phyloP scores from a whole-genome alignment of 2,113 vertebrate genomes.

The Channa argus region DNA sequence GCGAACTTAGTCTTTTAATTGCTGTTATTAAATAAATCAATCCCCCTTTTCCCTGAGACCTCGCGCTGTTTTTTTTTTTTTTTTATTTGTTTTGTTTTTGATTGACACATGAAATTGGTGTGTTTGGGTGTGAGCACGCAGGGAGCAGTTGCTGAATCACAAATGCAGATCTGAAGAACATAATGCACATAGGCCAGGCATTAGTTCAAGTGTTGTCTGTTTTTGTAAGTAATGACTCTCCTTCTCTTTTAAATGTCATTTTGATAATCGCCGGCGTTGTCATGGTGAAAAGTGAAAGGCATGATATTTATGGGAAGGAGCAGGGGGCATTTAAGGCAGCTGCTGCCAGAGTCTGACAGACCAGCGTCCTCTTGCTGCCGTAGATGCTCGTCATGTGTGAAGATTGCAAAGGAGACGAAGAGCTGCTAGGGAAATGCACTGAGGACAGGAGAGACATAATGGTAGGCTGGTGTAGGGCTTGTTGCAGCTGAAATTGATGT shows the following conservation, averaged over 20 bases:
- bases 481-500: not conserved
- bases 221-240: constrained; percentile 77
- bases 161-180: constrained; percentile 68
- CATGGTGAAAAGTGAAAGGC: constrained; percentile 81
- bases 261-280: constrained; percentile 78
- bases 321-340: constrained; percentile 74
- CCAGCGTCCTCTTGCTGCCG: constrained; percentile 22
- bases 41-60: constrained; percentile 72
- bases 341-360: constrained; percentile 49
- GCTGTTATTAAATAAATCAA: constrained; percentile 89
- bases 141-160: constrained; percentile 41
- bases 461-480: constrained; percentile 63
- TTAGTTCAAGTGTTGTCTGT: constrained; percentile 76
- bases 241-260: constrained; percentile 76
- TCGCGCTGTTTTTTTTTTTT: constrained; percentile 46
- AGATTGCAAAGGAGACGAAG: constrained; percentile 79
- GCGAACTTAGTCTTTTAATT: constrained; percentile 85
- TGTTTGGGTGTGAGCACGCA: constrained; percentile 48
- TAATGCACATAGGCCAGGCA: constrained; percentile 74
- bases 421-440: constrained; percentile 72
- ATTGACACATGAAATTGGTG: constrained; percentile 83
- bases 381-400: constrained; percentile 83
- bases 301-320: constrained; percentile 79
- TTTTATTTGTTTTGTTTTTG: constrained; percentile 46
- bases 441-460: constrained; percentile 68